Evolutionary conservation across 2,888 invertebrate genomes (phyloP).

Genomic region (Deilephila elpenor): DNA sequence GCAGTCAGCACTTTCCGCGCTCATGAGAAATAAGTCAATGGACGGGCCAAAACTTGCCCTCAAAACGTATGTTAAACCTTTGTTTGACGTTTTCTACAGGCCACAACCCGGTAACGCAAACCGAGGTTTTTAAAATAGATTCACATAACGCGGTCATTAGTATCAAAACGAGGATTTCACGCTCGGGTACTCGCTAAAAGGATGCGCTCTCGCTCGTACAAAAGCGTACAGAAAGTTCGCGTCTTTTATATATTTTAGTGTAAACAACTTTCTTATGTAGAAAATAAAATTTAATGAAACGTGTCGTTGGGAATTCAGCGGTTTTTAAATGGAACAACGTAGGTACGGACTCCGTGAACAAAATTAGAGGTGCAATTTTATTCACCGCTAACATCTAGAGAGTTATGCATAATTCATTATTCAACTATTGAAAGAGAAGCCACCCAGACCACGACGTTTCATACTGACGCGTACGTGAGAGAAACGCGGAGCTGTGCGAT

Average conservation of each 20-base stretch:
- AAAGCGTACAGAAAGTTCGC: neutral
- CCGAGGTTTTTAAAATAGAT: neutral
- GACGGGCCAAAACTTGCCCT: constrained; percentile 32
- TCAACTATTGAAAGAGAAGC: constrained; percentile 6
- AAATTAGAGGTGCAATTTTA: constrained; percentile 6
- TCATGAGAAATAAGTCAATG: constrained; percentile 40
- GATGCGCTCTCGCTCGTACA: neutral
- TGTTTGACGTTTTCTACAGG: constrained; percentile 28
- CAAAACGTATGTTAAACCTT: constrained; percentile 36
- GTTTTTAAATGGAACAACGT: constrained; percentile 4
- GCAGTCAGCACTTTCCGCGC: constrained; percentile 40
- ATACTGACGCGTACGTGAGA: constrained; percentile 5
- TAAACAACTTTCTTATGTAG: neutral
- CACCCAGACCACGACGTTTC: constrained; percentile 5
- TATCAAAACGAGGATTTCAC: neutral
- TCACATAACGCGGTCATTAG: neutral
- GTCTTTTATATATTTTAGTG: neutral
- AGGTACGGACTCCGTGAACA: neutral
- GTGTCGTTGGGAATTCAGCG: neutral
- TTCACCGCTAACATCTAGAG: constrained; percentile 6
- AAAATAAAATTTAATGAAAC: neutral
- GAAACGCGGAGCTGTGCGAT: neutral
- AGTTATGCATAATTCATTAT: constrained; percentile 37
- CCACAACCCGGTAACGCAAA: constrained; percentile 8
- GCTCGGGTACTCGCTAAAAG: constrained; percentile 9